Evolutionary conservation across 2,888 invertebrate species (phyloP), one percentile per base, ranked within the genome.

Genomic region (Trissolcus japonicus): DNA sequence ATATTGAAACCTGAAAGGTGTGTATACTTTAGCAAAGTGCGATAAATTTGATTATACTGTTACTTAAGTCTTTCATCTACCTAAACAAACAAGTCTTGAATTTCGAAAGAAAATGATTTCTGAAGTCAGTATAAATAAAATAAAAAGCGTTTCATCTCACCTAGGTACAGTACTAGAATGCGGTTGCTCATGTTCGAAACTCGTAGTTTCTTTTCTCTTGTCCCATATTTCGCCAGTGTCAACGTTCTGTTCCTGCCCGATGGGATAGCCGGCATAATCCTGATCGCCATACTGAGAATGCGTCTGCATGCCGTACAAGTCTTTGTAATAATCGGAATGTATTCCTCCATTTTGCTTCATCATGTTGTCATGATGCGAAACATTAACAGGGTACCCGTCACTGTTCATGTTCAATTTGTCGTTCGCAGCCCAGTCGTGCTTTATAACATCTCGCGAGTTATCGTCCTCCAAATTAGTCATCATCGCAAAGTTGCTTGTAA

Each of bases 131-230:
- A n/a, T n/a, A 1, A 51, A 19, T 14, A 17, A 51, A 13, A 14
- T 51, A 9, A 16, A 51, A 51, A 1, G 4, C 0, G 14, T 2
- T 43, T 14, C 0, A 6, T 3, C 16, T 17, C 17, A 90, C 90
- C 90, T 87, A 6, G 88, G 80, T 55, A 89, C 85, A 16, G 89
- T 87, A 82, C 89, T 90, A 57, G 90, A 90, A 81, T 89, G 89
- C 14, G 92, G 92, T 69, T 92, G 91, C 79, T 92, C 92, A 74
- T 91, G 90, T 80, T 92, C 92, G 82, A 92, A 92, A 71, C 92
- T 92, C n/a, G 92, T 92, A 51, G 91, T 91, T 82, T 92, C 92
- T 84, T 91, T 91, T 69, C 90, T 87, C 71, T 90, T 90, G 69
- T 88, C 89, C 86, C 88, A 89, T 73, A 89, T 89, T 74, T 89